Evolutionary conservation across 2,113 vertebrate genomes (phyloP).

Genomic region (Morphnarchus princeps): DNA sequence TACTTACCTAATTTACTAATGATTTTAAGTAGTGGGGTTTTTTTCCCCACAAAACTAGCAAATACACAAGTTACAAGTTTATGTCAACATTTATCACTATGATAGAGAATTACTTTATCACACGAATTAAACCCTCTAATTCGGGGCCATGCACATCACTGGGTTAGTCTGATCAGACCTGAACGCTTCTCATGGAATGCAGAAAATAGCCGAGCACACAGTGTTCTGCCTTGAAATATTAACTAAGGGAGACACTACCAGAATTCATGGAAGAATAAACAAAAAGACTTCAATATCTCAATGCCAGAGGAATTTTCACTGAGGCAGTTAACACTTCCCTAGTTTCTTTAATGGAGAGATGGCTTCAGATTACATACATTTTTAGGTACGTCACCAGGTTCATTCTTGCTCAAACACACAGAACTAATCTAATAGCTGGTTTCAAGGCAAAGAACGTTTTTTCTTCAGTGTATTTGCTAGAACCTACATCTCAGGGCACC

Average conservation of each 20-base stretch:
- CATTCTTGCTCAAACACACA: not conserved
- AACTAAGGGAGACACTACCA: not conserved
- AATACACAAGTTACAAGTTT: not conserved
- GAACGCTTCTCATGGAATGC: not conserved
- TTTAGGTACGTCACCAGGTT: not conserved
- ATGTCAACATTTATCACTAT: not conserved
- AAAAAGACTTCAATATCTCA: not conserved
- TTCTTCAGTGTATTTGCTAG: not conserved
- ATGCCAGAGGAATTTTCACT: not conserved
- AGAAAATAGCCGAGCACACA: not conserved
- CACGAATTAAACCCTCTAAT: not conserved
- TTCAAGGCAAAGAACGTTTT: not conserved
- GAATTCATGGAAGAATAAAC: not conserved
- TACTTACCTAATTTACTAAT: not conserved
- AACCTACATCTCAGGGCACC: not conserved
- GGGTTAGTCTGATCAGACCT: not conserved
- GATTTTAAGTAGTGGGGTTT: rapidly evolving
- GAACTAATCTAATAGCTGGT: not conserved
- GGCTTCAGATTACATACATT: not conserved
- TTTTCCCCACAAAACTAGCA: not conserved
- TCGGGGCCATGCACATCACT: not conserved
- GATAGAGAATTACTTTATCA: not conserved
- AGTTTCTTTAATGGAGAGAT: not conserved
- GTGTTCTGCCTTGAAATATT: not conserved
- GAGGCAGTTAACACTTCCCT: not conserved